A percentile compares a stretch with the other conserved stretches of the same genome.
Evolutionary conservation across 2,888 invertebrate genomes (phyloP).

Genomic region (Thymelicus lineola): DNA sequence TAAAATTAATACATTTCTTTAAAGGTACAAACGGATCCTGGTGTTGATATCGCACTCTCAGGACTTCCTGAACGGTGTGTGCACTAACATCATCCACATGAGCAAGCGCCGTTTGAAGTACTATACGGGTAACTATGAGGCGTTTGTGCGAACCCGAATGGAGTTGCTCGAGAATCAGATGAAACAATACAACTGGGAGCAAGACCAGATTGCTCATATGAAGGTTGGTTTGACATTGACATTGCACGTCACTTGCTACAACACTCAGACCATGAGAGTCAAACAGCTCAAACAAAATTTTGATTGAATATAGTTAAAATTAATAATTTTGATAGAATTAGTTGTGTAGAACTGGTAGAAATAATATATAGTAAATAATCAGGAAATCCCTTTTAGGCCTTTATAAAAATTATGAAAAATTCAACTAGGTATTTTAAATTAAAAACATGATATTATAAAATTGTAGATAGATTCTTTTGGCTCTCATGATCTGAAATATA

Average conservation of each 20-base stretch:
- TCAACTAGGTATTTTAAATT: too few species aligned
- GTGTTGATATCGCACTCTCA: constrained; percentile 99
- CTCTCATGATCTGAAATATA: too few species aligned
- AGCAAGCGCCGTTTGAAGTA: constrained; percentile 96
- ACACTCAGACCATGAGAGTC: too few species aligned
- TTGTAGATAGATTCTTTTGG: too few species aligned
- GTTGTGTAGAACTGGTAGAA: too few species aligned
- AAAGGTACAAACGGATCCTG: constrained; percentile 96
- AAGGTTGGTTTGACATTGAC: constrained; percentile 85
- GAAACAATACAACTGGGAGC: constrained; percentile 99
- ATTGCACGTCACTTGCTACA: neutral
- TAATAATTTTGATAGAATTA: too few species aligned
- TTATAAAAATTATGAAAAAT: too few species aligned
- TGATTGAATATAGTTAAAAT: too few species aligned
- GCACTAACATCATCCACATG: constrained; percentile 98
- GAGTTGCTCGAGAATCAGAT: constrained; percentile 99
- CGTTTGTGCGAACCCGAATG: constrained; percentile 96
- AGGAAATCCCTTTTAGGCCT: too few species aligned
- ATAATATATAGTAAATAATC: too few species aligned
- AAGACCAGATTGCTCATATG: constrained; percentile 99
- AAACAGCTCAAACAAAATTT: too few species aligned
- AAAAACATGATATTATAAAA: too few species aligned
- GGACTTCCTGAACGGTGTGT: constrained; percentile 99
- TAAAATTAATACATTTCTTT: constrained; percentile 39
- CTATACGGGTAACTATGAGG: constrained; percentile 98